phyloP scores from a whole-genome alignment of 2,888 invertebrate species.

The Thecocarcelia acutangulata region DNA sequence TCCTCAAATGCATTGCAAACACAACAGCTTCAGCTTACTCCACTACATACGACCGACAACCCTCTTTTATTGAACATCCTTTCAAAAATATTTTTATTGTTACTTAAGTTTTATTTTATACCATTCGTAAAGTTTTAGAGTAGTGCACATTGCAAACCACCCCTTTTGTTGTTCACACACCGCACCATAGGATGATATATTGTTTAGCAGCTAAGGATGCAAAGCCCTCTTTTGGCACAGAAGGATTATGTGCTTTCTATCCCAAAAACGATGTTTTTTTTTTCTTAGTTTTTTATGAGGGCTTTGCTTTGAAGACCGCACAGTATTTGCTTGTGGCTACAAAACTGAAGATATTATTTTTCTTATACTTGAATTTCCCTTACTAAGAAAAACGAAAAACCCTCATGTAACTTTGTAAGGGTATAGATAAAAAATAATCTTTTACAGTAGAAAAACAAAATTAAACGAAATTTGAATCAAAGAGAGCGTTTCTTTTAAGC shows the following conservation, averaged over 20 bases:
- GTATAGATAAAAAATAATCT: conserved; percentile 63
- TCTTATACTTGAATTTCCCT: conserved; percentile 32
- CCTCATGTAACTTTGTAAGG: conserved; percentile 50
- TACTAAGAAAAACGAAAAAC: conserved; percentile 47
- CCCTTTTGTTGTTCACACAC: conserved; percentile 1
- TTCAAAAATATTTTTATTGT: conserved; percentile 46
- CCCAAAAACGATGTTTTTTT: not conserved
- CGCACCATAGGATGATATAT: conserved; percentile 17
- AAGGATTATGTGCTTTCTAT: conserved; percentile 17
- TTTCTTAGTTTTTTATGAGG: not conserved
- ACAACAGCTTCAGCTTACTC: conserved; percentile 16
- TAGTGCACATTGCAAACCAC: conserved; percentile 34
- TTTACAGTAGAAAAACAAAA: conserved; percentile 30
- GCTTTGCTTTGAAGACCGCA: not conserved
- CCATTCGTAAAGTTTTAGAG: conserved; percentile 8
- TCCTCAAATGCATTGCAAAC: conserved; percentile 11
- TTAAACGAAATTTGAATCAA: not conserved
- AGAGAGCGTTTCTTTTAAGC: conserved; percentile 25
- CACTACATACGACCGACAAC: conserved; percentile 12
- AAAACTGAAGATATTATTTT: conserved; percentile 11
- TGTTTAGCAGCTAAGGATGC: conserved; percentile 21
- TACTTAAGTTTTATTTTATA: conserved; percentile 38
- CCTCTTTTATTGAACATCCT: conserved; percentile 48
- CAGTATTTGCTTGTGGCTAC: conserved; percentile 42
- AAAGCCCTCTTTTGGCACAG: conserved; percentile 2